Evolutionary conservation across 1,140 invertebrate genomes (phyloP).

Genomic region (Thaumetopoea pityocampa): DNA sequence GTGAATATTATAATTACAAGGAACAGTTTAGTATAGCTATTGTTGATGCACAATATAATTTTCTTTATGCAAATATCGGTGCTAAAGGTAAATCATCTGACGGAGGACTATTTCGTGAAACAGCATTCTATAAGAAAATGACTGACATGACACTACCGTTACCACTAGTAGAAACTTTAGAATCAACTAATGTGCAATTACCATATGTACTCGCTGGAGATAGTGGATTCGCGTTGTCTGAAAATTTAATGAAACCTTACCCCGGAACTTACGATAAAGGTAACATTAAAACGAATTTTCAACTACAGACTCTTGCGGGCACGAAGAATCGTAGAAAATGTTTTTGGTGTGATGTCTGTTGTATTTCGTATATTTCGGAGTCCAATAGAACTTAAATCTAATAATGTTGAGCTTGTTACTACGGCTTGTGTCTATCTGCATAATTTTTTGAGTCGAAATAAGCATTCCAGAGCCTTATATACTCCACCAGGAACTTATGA

Average conservation of each 20-base stretch:
- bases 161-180: neutral
- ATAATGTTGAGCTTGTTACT: neutral
- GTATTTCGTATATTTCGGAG: slow-evolving; percentile 4
- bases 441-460: slow-evolving; percentile 6
- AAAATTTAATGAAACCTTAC: neutral
- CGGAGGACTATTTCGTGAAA: slow-evolving; percentile 21
- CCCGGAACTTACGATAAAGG: neutral
- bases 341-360: slow-evolving; percentile 1
- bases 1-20: slow-evolving; percentile 33
- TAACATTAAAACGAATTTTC: neutral
- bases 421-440: slow-evolving; percentile 5
- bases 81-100: slow-evolving; percentile 22
- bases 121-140: neutral
- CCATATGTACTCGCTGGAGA: neutral
- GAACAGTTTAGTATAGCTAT: slow-evolving; percentile 23
- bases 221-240: neutral
- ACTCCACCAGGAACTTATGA: neutral
- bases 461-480: neutral
- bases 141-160: neutral
- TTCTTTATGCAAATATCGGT: slow-evolving; percentile 21
- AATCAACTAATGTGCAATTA: neutral
- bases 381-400: neutral
- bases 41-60: slow-evolving; percentile 38
- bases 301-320: slow-evolving; percentile 1
- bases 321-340: slow-evolving; percentile 2